Conservation (phyloP, 2,888 invertebrate genomes). For the Sinohyriopsis cumingii region DNA sequence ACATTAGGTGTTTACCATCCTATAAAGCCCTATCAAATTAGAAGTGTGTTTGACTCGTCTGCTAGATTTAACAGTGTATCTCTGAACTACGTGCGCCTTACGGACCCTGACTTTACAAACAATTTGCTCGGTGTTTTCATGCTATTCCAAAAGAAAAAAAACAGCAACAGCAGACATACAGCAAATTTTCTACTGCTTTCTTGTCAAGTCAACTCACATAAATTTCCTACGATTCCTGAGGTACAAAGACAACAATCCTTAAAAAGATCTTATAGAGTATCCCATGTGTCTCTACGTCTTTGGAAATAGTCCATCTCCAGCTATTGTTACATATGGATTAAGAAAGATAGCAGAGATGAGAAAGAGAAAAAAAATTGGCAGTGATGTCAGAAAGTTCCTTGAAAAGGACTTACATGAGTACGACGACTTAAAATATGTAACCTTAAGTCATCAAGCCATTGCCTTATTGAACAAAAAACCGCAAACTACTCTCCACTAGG, state of each 20-base stretch:
- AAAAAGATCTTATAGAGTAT: conserved; percentile 29
- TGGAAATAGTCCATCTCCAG: conserved; percentile 41
- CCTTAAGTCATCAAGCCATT: conserved; percentile 18
- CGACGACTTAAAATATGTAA: conserved; percentile 31
- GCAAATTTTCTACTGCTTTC: conserved; percentile 38
- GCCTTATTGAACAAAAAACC: no score
- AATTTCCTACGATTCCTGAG: conserved; percentile 37
- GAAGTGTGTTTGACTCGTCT: no score
- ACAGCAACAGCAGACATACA: conserved; percentile 34
- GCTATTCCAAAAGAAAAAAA: conserved; percentile 21
- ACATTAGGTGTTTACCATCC: no score
- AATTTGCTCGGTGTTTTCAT: conserved; percentile 27
- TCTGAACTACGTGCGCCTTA: conserved; percentile 3
- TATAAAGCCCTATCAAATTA: no score
- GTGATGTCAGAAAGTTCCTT: conserved; percentile 28
- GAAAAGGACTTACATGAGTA: conserved; percentile 38
- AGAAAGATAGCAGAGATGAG: conserved; percentile 11
- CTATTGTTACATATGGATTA: conserved; percentile 34
- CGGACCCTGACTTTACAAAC: conserved; percentile 23
- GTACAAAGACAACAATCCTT: conserved; percentile 30
- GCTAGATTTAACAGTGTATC: conserved; percentile 3
- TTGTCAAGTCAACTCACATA: conserved; percentile 27
- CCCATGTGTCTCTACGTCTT: conserved; percentile 41
- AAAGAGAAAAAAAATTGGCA: conserved; percentile 6
- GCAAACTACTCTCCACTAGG: conserved; percentile 11